Base-by-base conservation (phyloP, 2,888 invertebrate genomes). In the Fabriciana adippe region DNA sequence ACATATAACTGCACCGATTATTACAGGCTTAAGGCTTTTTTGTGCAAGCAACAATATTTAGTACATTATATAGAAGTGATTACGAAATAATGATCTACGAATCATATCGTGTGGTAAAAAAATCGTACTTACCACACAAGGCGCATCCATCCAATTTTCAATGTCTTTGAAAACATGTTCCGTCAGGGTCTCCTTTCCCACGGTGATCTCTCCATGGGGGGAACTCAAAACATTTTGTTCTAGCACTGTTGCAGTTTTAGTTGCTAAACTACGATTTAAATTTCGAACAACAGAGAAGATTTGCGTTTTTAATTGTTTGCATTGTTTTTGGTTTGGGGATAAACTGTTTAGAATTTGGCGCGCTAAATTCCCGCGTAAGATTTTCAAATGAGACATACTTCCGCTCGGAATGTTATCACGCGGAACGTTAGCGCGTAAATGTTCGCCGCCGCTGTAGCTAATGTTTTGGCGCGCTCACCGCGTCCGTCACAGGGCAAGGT, bases 101-200 rank as follows among this genome's bases (percentile, higher is more conserved):
- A 31, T 50, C 16, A 50, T 2, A 55, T 35, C 11, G 31, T 13
- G 6, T 16, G 6, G 6, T 31, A 8, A 50, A 35, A 31, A 51
- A 16, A 16, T 15, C 18, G 59, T 21, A 94, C 95, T 94, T 88
- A 96, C 96, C 88, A 95, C 89, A 68, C 94, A 94, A 35, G 95
- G 94, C 72, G 93, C 87, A 74, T 95, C 93, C 13, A 93, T 85
- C 93, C 94, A 94, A 69, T 93, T 79, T 56, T 93, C 93, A 41
- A 90, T 75, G 74, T 94, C 91, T 71, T 90, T 87, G 87, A 94
- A 95, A 66, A 95, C 84, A 82, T 91, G 92, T 50, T 95, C 93
- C 35, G 94, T 93, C 66, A 95, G 80, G 62, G 93, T 92, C 79
- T 93, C 91, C 57, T 93, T 93, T 0, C 94, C 94, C 69, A 94